phyloP scores from a whole-genome alignment of 2,888 invertebrate species.

The Cheiracanthium punctorium region DNA sequence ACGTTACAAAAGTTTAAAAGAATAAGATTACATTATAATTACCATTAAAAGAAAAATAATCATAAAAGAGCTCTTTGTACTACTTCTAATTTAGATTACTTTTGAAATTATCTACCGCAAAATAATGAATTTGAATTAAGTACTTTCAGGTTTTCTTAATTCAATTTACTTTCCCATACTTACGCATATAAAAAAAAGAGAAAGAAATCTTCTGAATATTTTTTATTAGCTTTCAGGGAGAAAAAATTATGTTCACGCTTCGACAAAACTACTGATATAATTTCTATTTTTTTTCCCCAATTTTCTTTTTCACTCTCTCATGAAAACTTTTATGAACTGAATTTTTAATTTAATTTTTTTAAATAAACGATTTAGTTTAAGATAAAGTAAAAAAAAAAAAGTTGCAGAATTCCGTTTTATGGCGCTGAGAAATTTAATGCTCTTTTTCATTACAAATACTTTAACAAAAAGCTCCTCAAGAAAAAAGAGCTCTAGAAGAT shows the following conservation, averaged over 20 bases:
- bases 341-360: background rate
- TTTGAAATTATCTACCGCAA: background rate
- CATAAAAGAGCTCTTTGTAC: background rate
- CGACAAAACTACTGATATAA: background rate
- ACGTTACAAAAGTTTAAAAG: too few relatives aligned
- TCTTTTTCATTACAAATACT: background rate
- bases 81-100: background rate
- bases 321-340: background rate
- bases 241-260: background rate
- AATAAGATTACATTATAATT: too few relatives aligned
- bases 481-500: background rate
- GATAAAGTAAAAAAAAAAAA: background rate
- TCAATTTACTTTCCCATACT: background rate
- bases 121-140: background rate
- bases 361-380: background rate
- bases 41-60: background rate
- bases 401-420: background rate
- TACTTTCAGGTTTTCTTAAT: background rate
- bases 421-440: background rate
- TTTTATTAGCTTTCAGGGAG: background rate
- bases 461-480: background rate
- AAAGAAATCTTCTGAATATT: background rate
- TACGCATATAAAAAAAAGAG: too few relatives aligned
- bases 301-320: too few relatives aligned
- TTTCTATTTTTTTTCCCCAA: background rate